phyloP scores from a whole-genome alignment of 2,113 vertebrate species.

The Poeciliopsis prolifica region DNA sequence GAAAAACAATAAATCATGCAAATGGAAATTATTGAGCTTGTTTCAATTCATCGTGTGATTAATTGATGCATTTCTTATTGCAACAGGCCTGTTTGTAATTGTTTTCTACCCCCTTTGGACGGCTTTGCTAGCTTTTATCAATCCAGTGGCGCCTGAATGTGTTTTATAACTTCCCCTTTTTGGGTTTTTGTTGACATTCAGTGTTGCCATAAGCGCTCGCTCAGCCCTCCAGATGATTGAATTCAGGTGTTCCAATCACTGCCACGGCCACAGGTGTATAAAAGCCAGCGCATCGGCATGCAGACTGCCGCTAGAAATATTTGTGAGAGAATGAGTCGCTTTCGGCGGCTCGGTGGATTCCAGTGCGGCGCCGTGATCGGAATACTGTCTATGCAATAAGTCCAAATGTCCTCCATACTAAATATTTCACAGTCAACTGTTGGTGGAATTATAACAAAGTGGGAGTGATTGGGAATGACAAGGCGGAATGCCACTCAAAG shows the following conservation, averaged over 20 bases:
- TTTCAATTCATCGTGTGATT: no score
- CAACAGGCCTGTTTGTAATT: no score
- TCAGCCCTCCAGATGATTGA: background rate
- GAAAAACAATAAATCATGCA: no score
- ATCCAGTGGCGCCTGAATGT: no score
- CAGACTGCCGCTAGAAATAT: background rate
- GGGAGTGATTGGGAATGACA: background rate
- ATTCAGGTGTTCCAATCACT: background rate
- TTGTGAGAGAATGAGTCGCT: no score
- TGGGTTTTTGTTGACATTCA: no score
- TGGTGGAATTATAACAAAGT: background rate
- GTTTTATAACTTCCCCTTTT: no score
- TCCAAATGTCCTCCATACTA: background rate
- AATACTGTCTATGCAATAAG: background rate
- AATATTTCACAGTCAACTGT: background rate
- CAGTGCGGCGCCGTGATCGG: background rate
- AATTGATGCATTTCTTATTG: no score
- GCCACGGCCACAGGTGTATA: background rate
- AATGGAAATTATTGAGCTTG: no score
- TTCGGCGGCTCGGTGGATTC: background rate
- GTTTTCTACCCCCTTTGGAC: no score
- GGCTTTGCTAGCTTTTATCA: no score
- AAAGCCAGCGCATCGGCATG: background rate
- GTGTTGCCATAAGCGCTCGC: no score
- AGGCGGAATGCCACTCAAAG: background rate